Percentiles rank a stretch among this genome's conserved stretches.
Evolutionary conservation across 2,797 vertebrate species (phyloP).

Genomic region (Macroramphosus scolopax): DNA sequence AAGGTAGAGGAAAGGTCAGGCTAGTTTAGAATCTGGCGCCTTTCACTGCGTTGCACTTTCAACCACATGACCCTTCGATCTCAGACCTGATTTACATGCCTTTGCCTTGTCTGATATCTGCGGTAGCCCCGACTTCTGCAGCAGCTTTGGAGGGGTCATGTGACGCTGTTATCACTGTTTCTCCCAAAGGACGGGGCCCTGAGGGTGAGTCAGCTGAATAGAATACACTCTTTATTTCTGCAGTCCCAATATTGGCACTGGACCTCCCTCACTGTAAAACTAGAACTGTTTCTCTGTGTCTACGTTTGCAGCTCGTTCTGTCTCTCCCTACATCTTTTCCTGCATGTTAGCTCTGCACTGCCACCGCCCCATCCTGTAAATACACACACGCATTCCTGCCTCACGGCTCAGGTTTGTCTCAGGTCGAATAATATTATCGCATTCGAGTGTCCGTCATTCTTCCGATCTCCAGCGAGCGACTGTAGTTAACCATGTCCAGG

Average conservation of each 20-base stretch:
- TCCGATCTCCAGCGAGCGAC: slow-evolving; percentile 46
- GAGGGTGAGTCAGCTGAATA: slow-evolving; percentile 33
- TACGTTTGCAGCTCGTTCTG: slow-evolving; percentile 15
- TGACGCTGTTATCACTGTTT: slow-evolving; percentile 49
- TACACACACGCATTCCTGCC: slow-evolving; percentile 26
- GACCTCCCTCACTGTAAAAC: slow-evolving; percentile 31
- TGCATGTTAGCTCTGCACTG: slow-evolving; percentile 7
- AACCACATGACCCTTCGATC: slow-evolving; percentile 30
- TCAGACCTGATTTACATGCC: slow-evolving; percentile 12
- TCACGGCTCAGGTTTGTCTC: slow-evolving; percentile 22
- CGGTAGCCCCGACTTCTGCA: slow-evolving; percentile 10
- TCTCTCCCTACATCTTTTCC: slow-evolving; percentile 4
- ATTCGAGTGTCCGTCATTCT: slow-evolving; percentile 40
- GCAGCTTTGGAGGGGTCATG: slow-evolving; percentile 21
- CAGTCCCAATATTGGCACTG: slow-evolving; percentile 20
- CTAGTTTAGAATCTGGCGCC: slow-evolving; percentile 28
- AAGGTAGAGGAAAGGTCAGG: slow-evolving; percentile 43
- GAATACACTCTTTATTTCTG: slow-evolving; percentile 37
- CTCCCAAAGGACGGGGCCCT: slow-evolving; percentile 26
- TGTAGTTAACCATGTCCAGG: slow-evolving; percentile 61
- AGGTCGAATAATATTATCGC: slow-evolving; percentile 63
- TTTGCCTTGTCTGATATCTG: slow-evolving; percentile 35
- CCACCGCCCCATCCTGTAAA: slow-evolving; percentile 3
- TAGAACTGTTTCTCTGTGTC: slow-evolving; percentile 7
- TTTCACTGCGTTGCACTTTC: slow-evolving; percentile 15